A percentile compares a stretch with the other conserved stretches of the same genome.
These are phyloP conservation scores for Peromyscus maniculatus DNA, from an alignment of 2,113 vertebrate species.

Conservation along the genomic window DNA sequence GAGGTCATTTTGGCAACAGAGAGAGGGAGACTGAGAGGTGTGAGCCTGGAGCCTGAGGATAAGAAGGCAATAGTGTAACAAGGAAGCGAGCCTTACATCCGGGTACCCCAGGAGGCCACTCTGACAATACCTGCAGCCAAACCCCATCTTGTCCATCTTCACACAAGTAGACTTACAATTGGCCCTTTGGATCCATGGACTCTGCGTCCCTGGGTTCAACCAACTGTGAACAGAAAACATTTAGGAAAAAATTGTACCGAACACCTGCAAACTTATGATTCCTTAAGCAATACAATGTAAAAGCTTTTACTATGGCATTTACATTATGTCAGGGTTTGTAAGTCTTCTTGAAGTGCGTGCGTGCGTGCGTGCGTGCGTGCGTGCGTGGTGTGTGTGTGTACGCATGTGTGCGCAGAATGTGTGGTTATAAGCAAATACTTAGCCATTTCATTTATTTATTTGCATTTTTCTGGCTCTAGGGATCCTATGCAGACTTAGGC, in stretches of 20 bases:
- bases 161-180: not conserved
- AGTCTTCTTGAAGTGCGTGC: not conserved
- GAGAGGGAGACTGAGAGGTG: rapidly evolving
- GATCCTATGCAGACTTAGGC: not conserved
- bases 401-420: not conserved
- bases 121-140: rapidly evolving
- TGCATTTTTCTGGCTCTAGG: not conserved
- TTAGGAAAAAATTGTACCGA: not conserved
- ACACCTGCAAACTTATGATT: not conserved
- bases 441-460: not conserved
- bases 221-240: not conserved
- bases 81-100: rapidly evolving
- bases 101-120: too few species aligned
- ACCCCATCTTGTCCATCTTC: not conserved
- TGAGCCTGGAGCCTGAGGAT: not conserved
- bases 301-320: not conserved
- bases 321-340: not conserved
- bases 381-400: not conserved
- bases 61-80: not conserved
- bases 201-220: not conserved
- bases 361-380: not conserved
- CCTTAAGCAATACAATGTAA: not conserved
- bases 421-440: not conserved
- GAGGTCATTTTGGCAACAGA: not conserved
- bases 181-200: not conserved